Conservation (phyloP, 1,140 invertebrate genomes). For the Dinothrombium tinctorium region DNA sequence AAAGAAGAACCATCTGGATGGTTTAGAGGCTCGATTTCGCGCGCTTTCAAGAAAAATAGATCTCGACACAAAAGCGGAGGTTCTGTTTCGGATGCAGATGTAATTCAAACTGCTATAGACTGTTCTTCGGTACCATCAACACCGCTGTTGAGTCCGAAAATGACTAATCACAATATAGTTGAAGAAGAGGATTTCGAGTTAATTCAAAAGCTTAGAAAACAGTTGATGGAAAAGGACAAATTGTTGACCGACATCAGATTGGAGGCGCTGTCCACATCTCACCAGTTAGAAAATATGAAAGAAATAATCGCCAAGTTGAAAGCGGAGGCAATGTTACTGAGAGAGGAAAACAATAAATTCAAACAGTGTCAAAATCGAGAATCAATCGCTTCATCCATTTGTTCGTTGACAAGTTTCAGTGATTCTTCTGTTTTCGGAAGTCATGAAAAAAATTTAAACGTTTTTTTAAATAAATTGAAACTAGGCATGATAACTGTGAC, state of each 20-base stretch:
- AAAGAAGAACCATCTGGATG: slow-evolving; percentile 19
- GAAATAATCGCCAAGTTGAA: slow-evolving; percentile 90
- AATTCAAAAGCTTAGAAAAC: slow-evolving; percentile 69
- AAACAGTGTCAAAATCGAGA: slow-evolving; percentile 29
- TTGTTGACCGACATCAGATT: slow-evolving; percentile 83
- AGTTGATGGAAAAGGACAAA: slow-evolving; percentile 80
- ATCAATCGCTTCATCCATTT: neutral
- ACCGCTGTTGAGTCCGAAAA: neutral
- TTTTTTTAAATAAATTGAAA: neutral
- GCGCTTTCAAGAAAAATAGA: slow-evolving; percentile 44
- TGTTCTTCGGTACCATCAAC: neutral
- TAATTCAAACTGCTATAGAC: neutral
- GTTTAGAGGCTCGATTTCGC: slow-evolving; percentile 84
- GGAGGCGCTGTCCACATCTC: slow-evolving; percentile 81
- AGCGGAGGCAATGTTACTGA: slow-evolving; percentile 47
- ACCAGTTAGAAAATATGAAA: slow-evolving; percentile 82
- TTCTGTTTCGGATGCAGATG: neutral
- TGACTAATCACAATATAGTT: neutral
- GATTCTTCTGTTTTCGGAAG: neutral
- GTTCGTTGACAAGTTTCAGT: neutral
- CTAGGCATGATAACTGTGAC: neutral
- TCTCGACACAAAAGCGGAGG: slow-evolving; percentile 1
- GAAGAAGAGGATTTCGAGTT: neutral
- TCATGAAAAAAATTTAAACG: neutral
- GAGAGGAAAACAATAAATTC: slow-evolving; percentile 83